Conservation (phyloP, 2,113 vertebrate genomes). For the Pachyramphus minor region DNA sequence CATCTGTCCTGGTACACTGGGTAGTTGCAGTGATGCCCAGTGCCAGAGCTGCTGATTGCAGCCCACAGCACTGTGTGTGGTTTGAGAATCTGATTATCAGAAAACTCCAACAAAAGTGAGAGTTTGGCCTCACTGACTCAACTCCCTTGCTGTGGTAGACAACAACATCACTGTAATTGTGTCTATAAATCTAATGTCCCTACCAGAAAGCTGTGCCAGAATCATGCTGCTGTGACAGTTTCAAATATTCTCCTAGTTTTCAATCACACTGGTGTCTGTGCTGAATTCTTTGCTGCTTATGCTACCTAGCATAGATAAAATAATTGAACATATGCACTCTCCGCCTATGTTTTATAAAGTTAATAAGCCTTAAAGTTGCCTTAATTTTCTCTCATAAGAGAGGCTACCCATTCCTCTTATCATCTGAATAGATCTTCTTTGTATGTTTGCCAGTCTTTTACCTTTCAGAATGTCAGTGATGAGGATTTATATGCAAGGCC, state of each 20-base stretch:
- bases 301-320: neutral
- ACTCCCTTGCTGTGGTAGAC: neutral
- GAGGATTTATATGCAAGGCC: neutral
- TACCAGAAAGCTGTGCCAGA: neutral
- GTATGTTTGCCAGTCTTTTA: neutral
- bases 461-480: neutral
- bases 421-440: neutral
- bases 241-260: neutral
- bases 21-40: fast-evolving
- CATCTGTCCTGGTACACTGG: fast-evolving
- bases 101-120: neutral
- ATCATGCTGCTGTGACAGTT: neutral
- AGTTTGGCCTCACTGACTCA: neutral
- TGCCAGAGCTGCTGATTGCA: neutral
- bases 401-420: neutral
- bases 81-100: neutral
- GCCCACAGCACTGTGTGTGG: fast-evolving
- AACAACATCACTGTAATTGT: neutral
- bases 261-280: fast-evolving
- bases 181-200: neutral
- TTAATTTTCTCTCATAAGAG: neutral
- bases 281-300: neutral
- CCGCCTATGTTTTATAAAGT: neutral
- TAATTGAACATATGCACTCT: neutral
- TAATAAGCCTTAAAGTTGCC: neutral